Conservation (phyloP, 1,140 invertebrate species). For the Thaumatotibia leucotreta region DNA sequence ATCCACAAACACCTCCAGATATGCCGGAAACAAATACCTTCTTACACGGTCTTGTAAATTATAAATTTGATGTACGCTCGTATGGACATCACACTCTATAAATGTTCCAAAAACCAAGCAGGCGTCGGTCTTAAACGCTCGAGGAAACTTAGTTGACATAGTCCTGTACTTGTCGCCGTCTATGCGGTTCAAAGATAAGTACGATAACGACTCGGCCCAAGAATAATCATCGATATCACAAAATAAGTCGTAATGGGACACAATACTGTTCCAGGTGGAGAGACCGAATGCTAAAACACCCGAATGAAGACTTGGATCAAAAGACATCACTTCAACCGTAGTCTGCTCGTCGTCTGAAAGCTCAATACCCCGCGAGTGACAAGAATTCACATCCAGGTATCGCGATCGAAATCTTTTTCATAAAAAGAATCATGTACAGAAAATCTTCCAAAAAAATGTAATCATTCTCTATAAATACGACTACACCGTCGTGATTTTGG, state of each 20-base stretch:
- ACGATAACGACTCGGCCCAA: conserved; percentile 42
- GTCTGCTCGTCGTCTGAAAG: conserved; percentile 4
- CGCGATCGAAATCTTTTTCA: conserved; percentile 31
- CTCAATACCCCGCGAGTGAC: conserved; percentile 23
- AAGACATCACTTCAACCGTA: conserved; percentile 31
- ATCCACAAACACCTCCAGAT: conserved; percentile 31
- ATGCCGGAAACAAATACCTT: conserved; percentile 28
- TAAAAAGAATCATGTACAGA: conserved; percentile 34
- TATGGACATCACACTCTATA: conserved; percentile 21
- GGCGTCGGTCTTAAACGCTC: conserved; percentile 28
- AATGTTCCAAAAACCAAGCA: conserved; percentile 8
- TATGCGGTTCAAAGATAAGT: conserved; percentile 37
- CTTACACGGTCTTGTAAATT: conserved; percentile 22
- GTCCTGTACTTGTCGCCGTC: conserved; percentile 37
- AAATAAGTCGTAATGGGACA: conserved; percentile 38
- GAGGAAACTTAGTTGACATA: conserved; percentile 32
- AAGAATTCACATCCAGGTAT: conserved; percentile 32
- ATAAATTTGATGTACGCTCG: conserved; percentile 26
- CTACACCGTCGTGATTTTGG: conserved; percentile 23
- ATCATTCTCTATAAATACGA: conserved; percentile 40
- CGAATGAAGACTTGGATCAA: conserved; percentile 34
- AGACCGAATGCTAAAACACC: conserved; percentile 34
- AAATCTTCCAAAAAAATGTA: conserved; percentile 41
- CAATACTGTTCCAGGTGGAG: conserved; percentile 36
- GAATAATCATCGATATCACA: conserved; percentile 42